Conservation (phyloP, 2,888 invertebrate genomes). For the Diplazon laetatorius region DNA sequence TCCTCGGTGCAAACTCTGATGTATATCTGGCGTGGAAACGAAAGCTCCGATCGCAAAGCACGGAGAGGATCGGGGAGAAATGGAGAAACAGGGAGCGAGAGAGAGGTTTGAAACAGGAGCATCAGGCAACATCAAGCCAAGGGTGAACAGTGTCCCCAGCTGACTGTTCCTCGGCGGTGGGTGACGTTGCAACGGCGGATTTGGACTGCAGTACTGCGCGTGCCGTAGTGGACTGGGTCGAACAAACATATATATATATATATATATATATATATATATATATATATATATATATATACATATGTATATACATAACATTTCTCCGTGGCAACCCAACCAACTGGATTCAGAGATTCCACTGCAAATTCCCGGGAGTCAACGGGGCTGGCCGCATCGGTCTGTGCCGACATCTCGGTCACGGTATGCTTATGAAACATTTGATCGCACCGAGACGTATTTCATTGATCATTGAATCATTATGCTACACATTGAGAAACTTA, state of each 20-base stretch:
- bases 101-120: not conserved
- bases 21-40: not conserved
- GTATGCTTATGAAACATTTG: slow-evolving; percentile 71
- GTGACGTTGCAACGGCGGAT: slow-evolving; percentile 14
- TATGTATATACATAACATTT: slow-evolving; percentile 68
- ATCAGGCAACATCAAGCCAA: not conserved
- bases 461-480: slow-evolving; percentile 52
- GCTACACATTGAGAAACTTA: slow-evolving; percentile 11
- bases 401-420: slow-evolving; percentile 50
- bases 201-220: slow-evolving; percentile 34
- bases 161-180: not conserved
- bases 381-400: slow-evolving; percentile 53
- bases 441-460: slow-evolving; percentile 55
- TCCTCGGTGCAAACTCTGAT: slow-evolving; percentile 6
- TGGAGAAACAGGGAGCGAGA: no score
- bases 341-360: slow-evolving; percentile 76
- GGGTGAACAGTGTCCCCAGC: slow-evolving; percentile 6
- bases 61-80: no score
- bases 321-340: slow-evolving; percentile 71
- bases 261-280: no score
- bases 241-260: no score
- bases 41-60: slow-evolving; percentile 12
- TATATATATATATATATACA: no score
- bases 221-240: slow-evolving; percentile 43
- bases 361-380: slow-evolving; percentile 76